A percentile compares a stretch with the other conserved stretches of the same genome.
Conservation (phyloP, 1,140 invertebrate species). For the Rhagoletis zephyria region DNA sequence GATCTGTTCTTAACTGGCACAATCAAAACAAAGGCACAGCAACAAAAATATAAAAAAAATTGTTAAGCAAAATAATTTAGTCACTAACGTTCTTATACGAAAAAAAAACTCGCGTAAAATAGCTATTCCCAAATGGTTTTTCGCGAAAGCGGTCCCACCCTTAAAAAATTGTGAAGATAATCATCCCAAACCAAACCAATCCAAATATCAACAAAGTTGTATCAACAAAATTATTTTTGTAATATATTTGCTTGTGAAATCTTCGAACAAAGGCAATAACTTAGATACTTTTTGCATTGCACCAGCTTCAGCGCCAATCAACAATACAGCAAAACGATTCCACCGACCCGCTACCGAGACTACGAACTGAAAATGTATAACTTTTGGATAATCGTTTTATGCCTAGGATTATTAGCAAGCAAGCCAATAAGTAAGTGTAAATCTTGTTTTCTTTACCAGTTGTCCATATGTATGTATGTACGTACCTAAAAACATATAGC, state of each 20-base stretch:
- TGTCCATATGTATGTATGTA: background rate
- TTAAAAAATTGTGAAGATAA: constrained; percentile 64
- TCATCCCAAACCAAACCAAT: constrained; percentile 57
- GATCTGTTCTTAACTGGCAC: background rate
- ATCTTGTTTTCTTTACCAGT: background rate
- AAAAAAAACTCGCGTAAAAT: background rate
- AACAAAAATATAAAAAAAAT: constrained; percentile 14
- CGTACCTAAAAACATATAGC: background rate
- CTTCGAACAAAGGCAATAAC: background rate
- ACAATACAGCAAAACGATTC: background rate
- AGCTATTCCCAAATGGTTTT: background rate
- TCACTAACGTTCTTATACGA: background rate
- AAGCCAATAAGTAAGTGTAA: constrained; percentile 69
- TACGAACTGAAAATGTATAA: constrained; percentile 64
- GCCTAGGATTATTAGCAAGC: constrained; percentile 69
- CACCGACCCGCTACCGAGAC: constrained; percentile 15
- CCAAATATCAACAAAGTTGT: constrained; percentile 2
- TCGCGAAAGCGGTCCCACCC: background rate
- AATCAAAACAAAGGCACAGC: background rate
- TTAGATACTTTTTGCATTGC: background rate
- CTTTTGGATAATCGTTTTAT: constrained; percentile 72
- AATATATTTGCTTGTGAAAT: constrained; percentile 5
- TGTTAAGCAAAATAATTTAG: background rate
- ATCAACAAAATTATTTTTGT: constrained; percentile 42
- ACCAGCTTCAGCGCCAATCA: background rate